These are phyloP conservation scores for Promerops cafer DNA, from an alignment of 2,113 vertebrate genomes.

Conservation along the genomic window DNA sequence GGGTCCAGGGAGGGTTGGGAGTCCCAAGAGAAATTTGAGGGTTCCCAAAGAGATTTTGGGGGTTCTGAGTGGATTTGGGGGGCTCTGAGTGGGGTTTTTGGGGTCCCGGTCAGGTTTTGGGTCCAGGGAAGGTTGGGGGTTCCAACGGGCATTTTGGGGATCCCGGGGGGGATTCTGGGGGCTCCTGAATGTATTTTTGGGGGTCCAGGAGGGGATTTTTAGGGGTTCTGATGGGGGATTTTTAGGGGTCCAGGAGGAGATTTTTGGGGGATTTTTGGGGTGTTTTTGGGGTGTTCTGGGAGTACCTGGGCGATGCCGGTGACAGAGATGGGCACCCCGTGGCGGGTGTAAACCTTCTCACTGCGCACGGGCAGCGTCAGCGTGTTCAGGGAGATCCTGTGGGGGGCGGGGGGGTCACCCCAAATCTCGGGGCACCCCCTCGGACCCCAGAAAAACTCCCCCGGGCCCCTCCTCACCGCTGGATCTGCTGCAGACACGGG, in stretches of 20 bases:
- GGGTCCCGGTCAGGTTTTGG: background rate
- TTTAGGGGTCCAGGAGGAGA: no score
- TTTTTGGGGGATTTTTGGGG: background rate
- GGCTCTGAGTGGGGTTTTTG: background rate
- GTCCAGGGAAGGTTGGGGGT: background rate
- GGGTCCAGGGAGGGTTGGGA: no score
- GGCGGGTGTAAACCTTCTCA: no score
- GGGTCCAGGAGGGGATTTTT: no score
- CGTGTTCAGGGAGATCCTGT: no score
- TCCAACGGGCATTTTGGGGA: background rate
- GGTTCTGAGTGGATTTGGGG: no score
- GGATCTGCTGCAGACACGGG: background rate
- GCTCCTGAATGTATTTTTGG: background rate
- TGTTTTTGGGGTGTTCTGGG: background rate
- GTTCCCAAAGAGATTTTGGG: background rate
- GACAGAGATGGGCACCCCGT: background rate
- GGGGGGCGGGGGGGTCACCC: background rate
- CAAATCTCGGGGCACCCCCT: no score
- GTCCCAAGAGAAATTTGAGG: fast-evolving
- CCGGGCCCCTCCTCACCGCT: background rate
- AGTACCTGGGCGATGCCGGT: background rate
- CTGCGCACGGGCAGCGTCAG: no score
- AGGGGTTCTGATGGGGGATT: background rate
- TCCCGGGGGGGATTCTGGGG: background rate
- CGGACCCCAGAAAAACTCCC: no score